Evolutionary conservation across 2,888 invertebrate genomes (phyloP), one percentile per base, ranked within the genome.

Genomic region (Deroplatys truncata): DNA sequence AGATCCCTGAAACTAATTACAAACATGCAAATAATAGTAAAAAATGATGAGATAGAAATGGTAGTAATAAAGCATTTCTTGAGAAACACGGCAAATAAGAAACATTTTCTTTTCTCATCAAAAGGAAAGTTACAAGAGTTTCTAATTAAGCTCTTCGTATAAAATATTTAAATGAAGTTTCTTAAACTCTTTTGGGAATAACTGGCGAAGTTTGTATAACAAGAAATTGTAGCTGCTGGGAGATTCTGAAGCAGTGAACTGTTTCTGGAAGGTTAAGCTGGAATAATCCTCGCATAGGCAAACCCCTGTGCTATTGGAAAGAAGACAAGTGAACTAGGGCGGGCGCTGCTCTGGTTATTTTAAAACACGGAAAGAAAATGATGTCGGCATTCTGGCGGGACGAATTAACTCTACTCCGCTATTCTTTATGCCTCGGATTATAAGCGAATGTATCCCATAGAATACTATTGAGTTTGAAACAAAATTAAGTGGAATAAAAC

Each of bases 341-440:
- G 86, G 86, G 29, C 82, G 86, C 29, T 82, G 86, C 82, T 82
- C 28, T 31, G 82, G 86, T 86, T 86, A 86, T 86, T 86, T 86
- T 86, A 86, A 86, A 86, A 86, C 82, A 82, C 82, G 82, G 82
- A 86, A 86, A 86, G 16, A 16, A 29, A 72, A 72, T 25, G 56
- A 20, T 72, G 56, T 72, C 56, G 56, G 56, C 56, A 20, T 20
- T 9, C 56, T 72, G 56, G 56, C 25, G 16, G 56, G 56, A 72
- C 25, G 56, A 72, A 72, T 72, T 72, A 20, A 16, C 56, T 72
- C 56, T 72, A 72, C 56, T 72, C 56, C 25, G 20, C 56, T 9
- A 72, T 72, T 72, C 5, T 5, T 72, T 56, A 56, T 56, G 56
- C 15, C 15, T 13, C 2, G 56, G 56, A 16, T 5, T 10, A 1